phyloP scores from a whole-genome alignment of 2,888 invertebrate genomes.

The Nomada lathburiana region DNA sequence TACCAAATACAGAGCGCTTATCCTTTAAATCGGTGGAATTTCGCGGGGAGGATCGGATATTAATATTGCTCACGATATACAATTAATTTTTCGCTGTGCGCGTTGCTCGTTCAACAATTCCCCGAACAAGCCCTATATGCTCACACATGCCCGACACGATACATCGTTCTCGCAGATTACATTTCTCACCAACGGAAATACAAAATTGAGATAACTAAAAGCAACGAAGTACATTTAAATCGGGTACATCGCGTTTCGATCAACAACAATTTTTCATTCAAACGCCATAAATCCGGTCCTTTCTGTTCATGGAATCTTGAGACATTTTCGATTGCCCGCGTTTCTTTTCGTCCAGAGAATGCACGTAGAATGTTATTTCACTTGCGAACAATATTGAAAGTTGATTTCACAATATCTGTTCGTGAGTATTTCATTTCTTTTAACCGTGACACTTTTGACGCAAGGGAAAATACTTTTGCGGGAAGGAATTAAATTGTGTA shows the following conservation, averaged over 20 bases:
- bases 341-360: not conserved
- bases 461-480: not conserved
- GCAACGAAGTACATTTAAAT: constrained; percentile 1
- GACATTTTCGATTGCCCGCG: not conserved
- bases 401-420: too few relatives aligned
- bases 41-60: constrained; percentile 20
- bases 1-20: constrained; percentile 15
- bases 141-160: too few relatives aligned
- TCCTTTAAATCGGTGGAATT: constrained; percentile 37
- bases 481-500: not conserved
- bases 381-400: not conserved
- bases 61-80: constrained; percentile 39
- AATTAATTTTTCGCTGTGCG: constrained; percentile 37
- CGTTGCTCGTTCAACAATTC: constrained; percentile 31
- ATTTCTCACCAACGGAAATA: constrained; percentile 13
- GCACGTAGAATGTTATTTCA: not conserved
- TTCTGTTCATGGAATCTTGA: too few relatives aligned
- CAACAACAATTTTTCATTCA: constrained; percentile 10
- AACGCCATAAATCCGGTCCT: not conserved
- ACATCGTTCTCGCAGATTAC: constrained; percentile 16
- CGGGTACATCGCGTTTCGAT: not conserved
- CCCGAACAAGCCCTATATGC: not conserved
- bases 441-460: not conserved
- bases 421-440: not conserved
- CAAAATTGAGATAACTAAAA: constrained; percentile 17